Evolutionary conservation across 2,797 vertebrate genomes (phyloP), one percentile per base, ranked within the genome.

Genomic region (Myotis myotis): DNA sequence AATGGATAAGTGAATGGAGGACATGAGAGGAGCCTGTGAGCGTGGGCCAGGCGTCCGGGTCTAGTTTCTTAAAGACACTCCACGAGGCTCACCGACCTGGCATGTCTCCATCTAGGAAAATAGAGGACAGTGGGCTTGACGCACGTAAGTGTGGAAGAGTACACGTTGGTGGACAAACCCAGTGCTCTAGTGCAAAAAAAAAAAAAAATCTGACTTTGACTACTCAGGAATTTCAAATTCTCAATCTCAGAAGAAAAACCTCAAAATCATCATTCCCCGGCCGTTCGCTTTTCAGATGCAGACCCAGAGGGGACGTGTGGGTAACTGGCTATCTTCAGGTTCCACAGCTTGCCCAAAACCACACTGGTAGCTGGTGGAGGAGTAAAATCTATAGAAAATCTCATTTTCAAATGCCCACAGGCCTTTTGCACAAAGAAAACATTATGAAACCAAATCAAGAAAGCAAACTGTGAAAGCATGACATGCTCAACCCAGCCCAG

Each of bases 271-370:
- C 22, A 53, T 84, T 82, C 51, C 83, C 30, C 38, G 10, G 62
- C n/a, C n/a, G 86, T 93, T 74, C 23, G 13, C 25, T 78, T 89
- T 91, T 94, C 36, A 91, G 22, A 89, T 44, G 49, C 76, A 70
- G 38, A 93, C 60, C 1, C 36, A 49, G 33, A 87, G 23, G 13
- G 16, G 10, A 78, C 85, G 49, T 41, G 30, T 76, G 20, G 17
- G 53, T 75, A 62, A 74, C 8, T 72, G 44, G 33, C 8, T 53
- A 47, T 47, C 44, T 44, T 83, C 20, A 33, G 53, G 12, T 38
- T 62, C 36, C 0, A 23, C 28, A 60, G 75, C 17, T 30, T 82
- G 64, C 51, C 62, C 74, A 87, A 93, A 82, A 55, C 8, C 49
- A 68, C 11, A 47, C 23, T 62, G 68, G 53, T 53, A 74, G 23